A percentile compares a stretch with the other conserved stretches of the same genome.
These are phyloP conservation scores for Urocolius indicus DNA, from an alignment of 2,113 vertebrate species.

Conservation along the genomic window DNA sequence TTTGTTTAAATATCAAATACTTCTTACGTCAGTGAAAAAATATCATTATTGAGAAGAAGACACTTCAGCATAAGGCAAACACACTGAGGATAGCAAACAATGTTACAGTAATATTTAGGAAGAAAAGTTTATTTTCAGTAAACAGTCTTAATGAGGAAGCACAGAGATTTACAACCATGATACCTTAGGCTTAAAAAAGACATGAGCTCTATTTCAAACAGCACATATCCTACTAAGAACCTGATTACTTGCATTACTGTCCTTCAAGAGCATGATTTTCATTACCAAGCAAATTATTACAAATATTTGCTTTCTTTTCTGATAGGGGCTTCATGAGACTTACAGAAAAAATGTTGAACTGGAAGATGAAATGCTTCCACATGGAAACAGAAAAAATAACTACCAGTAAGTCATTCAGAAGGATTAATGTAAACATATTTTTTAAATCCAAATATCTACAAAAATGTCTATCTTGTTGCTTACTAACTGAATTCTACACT, in stretches of 20 bases:
- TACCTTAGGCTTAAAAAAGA: constrained; percentile 35
- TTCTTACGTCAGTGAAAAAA: constrained; percentile 15
- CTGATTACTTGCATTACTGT: constrained; percentile 21
- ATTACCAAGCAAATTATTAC: constrained; percentile 7
- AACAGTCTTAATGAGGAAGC: constrained; percentile 37
- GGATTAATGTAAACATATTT: background rate
- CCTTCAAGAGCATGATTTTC: constrained; percentile 19
- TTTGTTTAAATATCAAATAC: constrained; percentile 6
- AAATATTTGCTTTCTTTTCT: constrained; percentile 14
- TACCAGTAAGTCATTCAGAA: background rate
- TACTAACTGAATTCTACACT: background rate
- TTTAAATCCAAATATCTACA: background rate
- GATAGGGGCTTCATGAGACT: background rate
- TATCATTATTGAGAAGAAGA: background rate
- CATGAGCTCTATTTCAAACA: background rate
- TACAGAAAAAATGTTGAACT: background rate
- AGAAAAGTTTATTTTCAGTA: constrained; percentile 40
- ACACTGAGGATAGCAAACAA: background rate
- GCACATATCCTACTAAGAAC: background rate
- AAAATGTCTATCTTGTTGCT: background rate
- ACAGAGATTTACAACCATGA: background rate
- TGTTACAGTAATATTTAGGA: background rate
- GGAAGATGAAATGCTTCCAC: background rate
- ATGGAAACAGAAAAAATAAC: background rate
- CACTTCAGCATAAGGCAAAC: background rate